Percentiles rank a stretch among this genome's conserved stretches.
These are phyloP conservation scores for Xiphophorus birchmanni DNA, from an alignment of 2,797 vertebrate genomes.

Conservation along the genomic window DNA sequence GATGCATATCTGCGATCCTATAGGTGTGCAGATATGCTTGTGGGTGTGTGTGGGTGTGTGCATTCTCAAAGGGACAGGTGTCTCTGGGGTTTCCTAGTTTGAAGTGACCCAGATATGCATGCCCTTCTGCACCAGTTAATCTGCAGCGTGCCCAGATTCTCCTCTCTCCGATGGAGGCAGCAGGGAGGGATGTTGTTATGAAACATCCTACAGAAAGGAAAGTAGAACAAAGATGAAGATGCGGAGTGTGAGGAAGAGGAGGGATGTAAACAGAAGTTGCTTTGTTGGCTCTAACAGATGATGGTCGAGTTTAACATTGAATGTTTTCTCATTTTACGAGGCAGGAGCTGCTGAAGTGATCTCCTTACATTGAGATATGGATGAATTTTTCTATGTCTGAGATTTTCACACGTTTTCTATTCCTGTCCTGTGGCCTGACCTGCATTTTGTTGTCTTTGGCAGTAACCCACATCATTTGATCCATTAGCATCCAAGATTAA, in stretches of 20 bases:
- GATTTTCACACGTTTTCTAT: background rate
- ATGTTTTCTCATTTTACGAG: conserved; percentile 1
- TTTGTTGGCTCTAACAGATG: conserved; percentile 55
- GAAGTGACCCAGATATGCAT: conserved; percentile 50
- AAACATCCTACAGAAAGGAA: conserved; percentile 28
- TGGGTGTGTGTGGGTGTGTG: background rate
- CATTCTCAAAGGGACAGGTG: conserved; percentile 40
- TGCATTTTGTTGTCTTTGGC: background rate
- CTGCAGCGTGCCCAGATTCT: conserved; percentile 35
- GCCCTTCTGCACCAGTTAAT: conserved; percentile 60
- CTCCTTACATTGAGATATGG: background rate
- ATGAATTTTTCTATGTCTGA: background rate
- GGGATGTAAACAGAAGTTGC: conserved; percentile 18
- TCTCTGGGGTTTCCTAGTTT: conserved; percentile 40
- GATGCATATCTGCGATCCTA: background rate
- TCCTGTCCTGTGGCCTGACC: background rate
- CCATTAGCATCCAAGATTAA: conserved; percentile 35
- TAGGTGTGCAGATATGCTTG: background rate
- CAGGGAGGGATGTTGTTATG: conserved; percentile 3
- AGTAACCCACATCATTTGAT: background rate
- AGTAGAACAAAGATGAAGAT: conserved; percentile 7
- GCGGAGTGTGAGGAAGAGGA: background rate
- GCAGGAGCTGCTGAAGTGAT: conserved; percentile 2
- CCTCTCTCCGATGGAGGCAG: background rate
- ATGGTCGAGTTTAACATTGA: conserved; percentile 50